phyloP scores from a whole-genome alignment of 1,140 invertebrate species.

The Octopus bimaculoides region DNA sequence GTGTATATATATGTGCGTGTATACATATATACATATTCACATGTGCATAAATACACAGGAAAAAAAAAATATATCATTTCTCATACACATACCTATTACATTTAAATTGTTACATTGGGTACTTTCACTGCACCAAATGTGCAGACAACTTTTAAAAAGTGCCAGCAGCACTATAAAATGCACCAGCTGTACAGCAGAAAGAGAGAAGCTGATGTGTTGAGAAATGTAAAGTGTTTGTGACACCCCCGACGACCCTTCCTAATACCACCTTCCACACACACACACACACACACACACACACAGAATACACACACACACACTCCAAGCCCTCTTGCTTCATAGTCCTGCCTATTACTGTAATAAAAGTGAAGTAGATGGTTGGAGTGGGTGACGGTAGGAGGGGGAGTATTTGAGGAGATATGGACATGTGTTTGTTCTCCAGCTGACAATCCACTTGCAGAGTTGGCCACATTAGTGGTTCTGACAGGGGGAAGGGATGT shows the following conservation, averaged over 20 bases:
- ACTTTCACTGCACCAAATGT: background rate
- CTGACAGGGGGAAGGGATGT: too few species aligned
- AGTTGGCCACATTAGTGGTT: too few species aligned
- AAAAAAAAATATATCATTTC: background rate
- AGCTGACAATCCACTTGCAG: too few species aligned
- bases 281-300: background rate
- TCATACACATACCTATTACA: background rate
- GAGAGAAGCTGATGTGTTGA: background rate
- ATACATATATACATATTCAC: background rate
- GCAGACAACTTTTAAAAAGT: background rate
- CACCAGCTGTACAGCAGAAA: background rate
- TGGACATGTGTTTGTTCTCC: too few species aligned
- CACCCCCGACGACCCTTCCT: background rate
- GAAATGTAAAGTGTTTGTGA: background rate
- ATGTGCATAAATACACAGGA: background rate
- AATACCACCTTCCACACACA: background rate
- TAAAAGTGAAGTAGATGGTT: background rate
- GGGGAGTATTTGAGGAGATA: too few species aligned
- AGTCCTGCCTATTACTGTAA: background rate
- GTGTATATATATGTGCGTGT: background rate
- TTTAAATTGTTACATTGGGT: background rate
- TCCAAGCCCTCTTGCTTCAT: background rate
- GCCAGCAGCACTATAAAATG: background rate
- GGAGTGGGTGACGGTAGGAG: too few species aligned
- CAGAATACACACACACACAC: background rate